Evolutionary conservation across 2,113 vertebrate species (phyloP).

Genomic region (Gymnarchus niloticus): DNA sequence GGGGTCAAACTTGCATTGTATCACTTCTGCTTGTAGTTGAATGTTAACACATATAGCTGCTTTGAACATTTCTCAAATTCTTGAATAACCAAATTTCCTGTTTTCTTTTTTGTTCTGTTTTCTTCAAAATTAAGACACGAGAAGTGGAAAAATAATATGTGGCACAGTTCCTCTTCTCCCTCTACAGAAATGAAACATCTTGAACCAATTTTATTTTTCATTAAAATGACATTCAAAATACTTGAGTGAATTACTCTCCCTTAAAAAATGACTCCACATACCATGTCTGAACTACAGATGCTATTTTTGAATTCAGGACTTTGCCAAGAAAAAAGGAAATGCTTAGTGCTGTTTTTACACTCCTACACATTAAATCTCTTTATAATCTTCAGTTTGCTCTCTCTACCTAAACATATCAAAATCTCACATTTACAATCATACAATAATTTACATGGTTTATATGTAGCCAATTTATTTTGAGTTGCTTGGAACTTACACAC

Average conservation of each 20-base stretch:
- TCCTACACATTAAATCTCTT: background rate
- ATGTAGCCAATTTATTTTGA: background rate
- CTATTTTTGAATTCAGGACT: background rate
- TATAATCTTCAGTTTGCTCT: background rate
- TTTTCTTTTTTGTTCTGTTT: background rate
- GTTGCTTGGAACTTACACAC: background rate
- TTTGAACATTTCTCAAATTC: background rate
- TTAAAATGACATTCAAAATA: background rate
- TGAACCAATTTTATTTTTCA: constrained; percentile 4
- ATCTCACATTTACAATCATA: background rate
- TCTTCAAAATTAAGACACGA: background rate
- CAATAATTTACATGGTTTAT: background rate
- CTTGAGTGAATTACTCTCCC: background rate
- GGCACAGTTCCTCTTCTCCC: background rate
- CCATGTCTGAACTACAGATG: background rate
- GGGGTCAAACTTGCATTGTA: background rate
- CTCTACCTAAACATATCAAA: background rate
- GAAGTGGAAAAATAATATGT: background rate
- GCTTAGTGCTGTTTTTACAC: background rate
- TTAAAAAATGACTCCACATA: background rate
- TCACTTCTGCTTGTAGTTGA: background rate
- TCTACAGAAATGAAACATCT: background rate
- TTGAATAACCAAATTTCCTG: background rate
- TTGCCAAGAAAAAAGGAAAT: background rate
- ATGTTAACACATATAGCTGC: background rate